Conservation (phyloP, 2,888 invertebrate genomes). For the Brenthis daphne region DNA sequence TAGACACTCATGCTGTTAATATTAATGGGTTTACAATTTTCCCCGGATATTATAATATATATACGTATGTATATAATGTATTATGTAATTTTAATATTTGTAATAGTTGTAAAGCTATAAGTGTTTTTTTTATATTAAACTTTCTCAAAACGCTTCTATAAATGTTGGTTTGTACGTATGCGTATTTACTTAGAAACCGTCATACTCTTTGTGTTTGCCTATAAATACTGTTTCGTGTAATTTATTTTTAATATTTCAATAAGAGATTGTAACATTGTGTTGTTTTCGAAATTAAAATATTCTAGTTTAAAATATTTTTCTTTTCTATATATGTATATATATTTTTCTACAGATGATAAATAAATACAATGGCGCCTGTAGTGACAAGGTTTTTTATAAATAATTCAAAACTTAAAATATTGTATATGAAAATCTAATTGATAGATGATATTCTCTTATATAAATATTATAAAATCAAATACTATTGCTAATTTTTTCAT, state of each 20-base stretch:
- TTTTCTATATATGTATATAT: not conserved
- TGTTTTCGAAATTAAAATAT: not conserved
- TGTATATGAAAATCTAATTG: no score
- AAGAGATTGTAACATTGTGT: not conserved
- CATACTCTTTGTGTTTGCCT: not conserved
- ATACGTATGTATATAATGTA: not conserved
- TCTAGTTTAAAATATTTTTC: conserved; percentile 12
- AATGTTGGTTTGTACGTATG: not conserved
- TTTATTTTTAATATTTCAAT: conserved; percentile 16
- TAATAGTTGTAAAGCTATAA: not conserved
- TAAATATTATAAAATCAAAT: no score
- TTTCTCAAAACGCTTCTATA: no score
- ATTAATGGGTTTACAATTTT: no score
- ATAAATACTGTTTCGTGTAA: conserved; percentile 4
- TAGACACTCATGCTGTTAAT: not conserved
- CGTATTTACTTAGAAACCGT: conserved; percentile 9
- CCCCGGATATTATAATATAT: not conserved
- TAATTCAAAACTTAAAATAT: no score
- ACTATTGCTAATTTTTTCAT: no score
- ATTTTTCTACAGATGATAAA: no score
- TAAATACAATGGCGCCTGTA: no score
- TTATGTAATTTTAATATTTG: not conserved
- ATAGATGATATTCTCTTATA: no score
- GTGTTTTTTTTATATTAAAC: not conserved
- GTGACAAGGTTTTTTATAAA: no score